Evolutionary conservation across 2,113 vertebrate genomes (phyloP), one percentile per base, ranked within the genome.

Genomic region (Suncus etruscus): DNA sequence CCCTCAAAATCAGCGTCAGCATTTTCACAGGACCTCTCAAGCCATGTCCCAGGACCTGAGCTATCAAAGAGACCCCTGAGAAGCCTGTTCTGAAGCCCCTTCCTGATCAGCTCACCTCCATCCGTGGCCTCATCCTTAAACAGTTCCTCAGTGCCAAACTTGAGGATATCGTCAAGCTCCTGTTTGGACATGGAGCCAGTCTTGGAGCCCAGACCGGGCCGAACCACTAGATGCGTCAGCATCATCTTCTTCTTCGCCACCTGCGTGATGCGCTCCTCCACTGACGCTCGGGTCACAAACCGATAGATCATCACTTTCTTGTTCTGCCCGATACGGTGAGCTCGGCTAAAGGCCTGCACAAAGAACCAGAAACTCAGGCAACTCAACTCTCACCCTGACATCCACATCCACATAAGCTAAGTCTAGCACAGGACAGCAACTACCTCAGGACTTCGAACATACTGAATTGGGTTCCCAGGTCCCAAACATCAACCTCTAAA

Each of bases 231-330:
- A 94, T 99, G 99, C 8, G 99, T 99, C 89, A 99, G 96, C 99
- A 99, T 99, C 99, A 99, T 99, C 96, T 99, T 99, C 97, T 99
- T 99, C 98, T 99, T 99, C 7, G 99, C 99, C 97, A 99, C 99
- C 97, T 99, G 99, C 3, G 99, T 99, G 97, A 99, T 99, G 78
- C 99, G 98, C 94, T 99, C 99, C 94, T 99, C 99, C 92, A 99
- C 99, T 47, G 99, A 99, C 0, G 99, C 99, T 92, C 99, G 99
- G 65, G 99, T 99, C 94, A 99, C 99, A 92, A 99, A 99, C 75
- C 99, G 99, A 96, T 99, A 99, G 91, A 99, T 99, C 99, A 99
- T 99, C 94, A 99, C 99, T 95, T 99, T 99, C 97, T 98, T 99
- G 97, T 99, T 99, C 95, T 99, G 99, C 73, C 99, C 99, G 90